These are phyloP conservation scores for Cotesia chilonis DNA, from an alignment of 1,140 invertebrate genomes.

Conservation along the genomic window DNA sequence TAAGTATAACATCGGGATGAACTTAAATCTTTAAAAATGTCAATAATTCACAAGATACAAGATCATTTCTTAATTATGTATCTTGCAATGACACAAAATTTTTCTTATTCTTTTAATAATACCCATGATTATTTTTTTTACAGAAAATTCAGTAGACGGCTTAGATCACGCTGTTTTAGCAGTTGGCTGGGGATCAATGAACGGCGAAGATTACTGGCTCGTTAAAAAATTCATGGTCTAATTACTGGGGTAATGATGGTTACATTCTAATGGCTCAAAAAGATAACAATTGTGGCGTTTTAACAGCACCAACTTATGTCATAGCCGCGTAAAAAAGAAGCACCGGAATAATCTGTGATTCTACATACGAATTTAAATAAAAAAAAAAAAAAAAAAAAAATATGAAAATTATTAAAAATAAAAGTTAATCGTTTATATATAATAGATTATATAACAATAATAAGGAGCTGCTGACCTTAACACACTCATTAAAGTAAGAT, in stretches of 20 bases:
- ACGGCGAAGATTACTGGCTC: conserved; percentile 88
- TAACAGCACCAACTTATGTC: conserved; percentile 87
- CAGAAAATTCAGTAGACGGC: conserved; percentile 75
- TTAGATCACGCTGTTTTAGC: conserved; percentile 94
- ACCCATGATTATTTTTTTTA: conserved; percentile 32
- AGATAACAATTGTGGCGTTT: conserved; percentile 92
- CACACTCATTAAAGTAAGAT: conserved; percentile 7
- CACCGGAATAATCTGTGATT: background rate
- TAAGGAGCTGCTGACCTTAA: background rate
- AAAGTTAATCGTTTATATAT: background rate
- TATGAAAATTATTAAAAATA: background rate
- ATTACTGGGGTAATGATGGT: conserved; percentile 93
- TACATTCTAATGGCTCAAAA: conserved; percentile 89
- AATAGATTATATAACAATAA: background rate
- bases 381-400: too few species aligned
- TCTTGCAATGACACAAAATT: too few species aligned
- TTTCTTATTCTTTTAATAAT: too few species aligned
- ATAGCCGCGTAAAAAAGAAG: conserved; percentile 64
- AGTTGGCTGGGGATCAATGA: conserved; percentile 89
- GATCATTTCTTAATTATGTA: too few species aligned
- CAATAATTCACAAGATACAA: too few species aligned
- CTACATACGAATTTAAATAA: too few species aligned
- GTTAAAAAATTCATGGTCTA: conserved; percentile 97
- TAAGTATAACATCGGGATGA: too few species aligned
- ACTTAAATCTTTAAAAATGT: too few species aligned